phyloP scores from a whole-genome alignment of 2,113 vertebrate genomes.

The Heliornis fulica region DNA sequence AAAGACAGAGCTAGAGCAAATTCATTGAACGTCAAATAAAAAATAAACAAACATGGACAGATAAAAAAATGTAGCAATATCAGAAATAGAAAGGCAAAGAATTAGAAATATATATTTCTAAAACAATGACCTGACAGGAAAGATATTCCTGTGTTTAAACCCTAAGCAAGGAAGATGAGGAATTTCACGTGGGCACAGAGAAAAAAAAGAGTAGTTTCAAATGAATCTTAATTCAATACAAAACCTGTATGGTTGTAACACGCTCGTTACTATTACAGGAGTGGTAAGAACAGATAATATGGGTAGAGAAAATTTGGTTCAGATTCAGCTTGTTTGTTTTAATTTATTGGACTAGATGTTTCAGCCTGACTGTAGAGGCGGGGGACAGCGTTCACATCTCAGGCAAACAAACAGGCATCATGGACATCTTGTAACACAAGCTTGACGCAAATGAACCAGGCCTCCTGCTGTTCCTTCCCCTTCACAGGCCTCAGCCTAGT shows the following conservation, averaged over 20 bases:
- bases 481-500: background rate
- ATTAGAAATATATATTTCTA: slow-evolving; percentile 37
- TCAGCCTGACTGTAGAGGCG: background rate
- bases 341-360: slow-evolving; percentile 4
- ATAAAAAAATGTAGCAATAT: slow-evolving; percentile 67
- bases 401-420: background rate
- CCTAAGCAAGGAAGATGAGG: background rate
- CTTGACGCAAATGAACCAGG: background rate
- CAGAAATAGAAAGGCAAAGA: slow-evolving; percentile 61
- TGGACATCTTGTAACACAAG: background rate
- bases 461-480: background rate
- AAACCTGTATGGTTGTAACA: slow-evolving; percentile 2
- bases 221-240: slow-evolving; percentile 23
- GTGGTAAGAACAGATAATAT: background rate
- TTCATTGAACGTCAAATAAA: slow-evolving; percentile 73
- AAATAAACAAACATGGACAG: slow-evolving; percentile 70
- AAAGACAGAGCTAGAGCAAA: slow-evolving; percentile 69
- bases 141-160: slow-evolving; percentile 28
- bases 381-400: background rate
- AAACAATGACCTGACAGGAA: slow-evolving; percentile 54
- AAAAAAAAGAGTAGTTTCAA: slow-evolving; percentile 28
- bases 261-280: background rate
- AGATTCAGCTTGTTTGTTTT: background rate
- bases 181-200: slow-evolving; percentile 23
- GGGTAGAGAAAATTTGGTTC: background rate